A percentile compares a stretch with the other conserved stretches of the same genome.
Conservation (phyloP, 2,113 vertebrate genomes). For the Brachypodius melanocephalos region DNA sequence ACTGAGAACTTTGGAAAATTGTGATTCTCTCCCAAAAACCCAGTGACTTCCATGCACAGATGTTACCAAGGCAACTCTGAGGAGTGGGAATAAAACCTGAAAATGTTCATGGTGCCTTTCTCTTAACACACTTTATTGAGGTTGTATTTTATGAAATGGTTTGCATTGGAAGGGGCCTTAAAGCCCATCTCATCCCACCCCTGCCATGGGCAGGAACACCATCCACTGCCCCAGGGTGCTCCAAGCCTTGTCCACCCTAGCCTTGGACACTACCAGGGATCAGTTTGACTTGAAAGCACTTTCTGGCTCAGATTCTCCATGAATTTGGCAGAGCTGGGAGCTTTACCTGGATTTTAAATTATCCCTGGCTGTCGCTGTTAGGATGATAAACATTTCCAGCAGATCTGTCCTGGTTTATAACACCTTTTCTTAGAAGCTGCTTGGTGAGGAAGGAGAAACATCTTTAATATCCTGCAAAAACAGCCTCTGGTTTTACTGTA, state of each 20-base stretch:
- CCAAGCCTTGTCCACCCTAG: neutral
- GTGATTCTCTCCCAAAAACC: rapidly evolving
- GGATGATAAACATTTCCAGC: neutral
- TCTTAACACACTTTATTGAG: rapidly evolving
- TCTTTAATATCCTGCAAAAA: neutral
- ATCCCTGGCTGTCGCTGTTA: neutral
- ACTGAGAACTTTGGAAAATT: neutral
- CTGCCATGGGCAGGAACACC: neutral
- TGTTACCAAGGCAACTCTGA: neutral
- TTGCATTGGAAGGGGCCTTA: neutral
- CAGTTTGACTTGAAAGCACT: rapidly evolving
- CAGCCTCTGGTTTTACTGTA: neutral
- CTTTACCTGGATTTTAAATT: neutral
- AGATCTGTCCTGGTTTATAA: neutral
- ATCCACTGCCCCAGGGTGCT: rapidly evolving
- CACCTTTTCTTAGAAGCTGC: neutral
- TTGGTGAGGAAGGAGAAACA: neutral
- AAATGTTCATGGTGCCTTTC: neutral
- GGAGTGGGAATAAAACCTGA: neutral
- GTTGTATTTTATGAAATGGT: neutral
- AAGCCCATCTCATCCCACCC: rapidly evolving
- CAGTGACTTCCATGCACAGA: rapidly evolving
- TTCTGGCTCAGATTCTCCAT: neutral
- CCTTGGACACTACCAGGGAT: neutral
- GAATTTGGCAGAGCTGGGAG: neutral